phyloP scores from a whole-genome alignment of 1,140 invertebrate species.

The Adelges cooleyi region DNA sequence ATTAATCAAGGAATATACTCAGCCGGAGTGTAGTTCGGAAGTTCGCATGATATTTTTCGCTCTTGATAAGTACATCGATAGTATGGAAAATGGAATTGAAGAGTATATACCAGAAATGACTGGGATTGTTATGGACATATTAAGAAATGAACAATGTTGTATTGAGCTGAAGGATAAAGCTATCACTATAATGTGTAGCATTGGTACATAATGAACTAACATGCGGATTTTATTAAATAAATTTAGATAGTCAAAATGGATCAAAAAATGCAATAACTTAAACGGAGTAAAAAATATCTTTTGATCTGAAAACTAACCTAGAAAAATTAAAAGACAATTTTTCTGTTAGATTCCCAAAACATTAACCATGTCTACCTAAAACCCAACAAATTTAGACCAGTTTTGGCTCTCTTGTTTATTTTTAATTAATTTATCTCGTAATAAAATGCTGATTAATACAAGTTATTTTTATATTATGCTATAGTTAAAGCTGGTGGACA shows the following conservation, averaged over 20 bases:
- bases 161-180: constrained; percentile 25
- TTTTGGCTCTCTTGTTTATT: no score
- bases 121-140: constrained; percentile 2
- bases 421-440: no score
- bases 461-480: not conserved
- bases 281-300: no score
- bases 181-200: constrained; percentile 24
- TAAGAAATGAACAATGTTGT: constrained; percentile 24
- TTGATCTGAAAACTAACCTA: no score
- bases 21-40: constrained; percentile 18
- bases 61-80: constrained; percentile 23
- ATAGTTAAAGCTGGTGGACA: constrained; percentile 17
- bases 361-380: no score
- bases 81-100: constrained; percentile 16
- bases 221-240: no score
- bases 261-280: no score
- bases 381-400: no score
- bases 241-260: no score
- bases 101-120: constrained; percentile 10
- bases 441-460: no score
- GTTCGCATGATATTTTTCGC: constrained; percentile 23
- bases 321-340: no score
- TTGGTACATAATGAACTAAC: not conserved
- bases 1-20: constrained; percentile 11
- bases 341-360: no score